Evolutionary conservation across 2,113 vertebrate genomes (phyloP), one percentile per base, ranked within the genome.

Genomic region (Oncorhynchus clarkii): DNA sequence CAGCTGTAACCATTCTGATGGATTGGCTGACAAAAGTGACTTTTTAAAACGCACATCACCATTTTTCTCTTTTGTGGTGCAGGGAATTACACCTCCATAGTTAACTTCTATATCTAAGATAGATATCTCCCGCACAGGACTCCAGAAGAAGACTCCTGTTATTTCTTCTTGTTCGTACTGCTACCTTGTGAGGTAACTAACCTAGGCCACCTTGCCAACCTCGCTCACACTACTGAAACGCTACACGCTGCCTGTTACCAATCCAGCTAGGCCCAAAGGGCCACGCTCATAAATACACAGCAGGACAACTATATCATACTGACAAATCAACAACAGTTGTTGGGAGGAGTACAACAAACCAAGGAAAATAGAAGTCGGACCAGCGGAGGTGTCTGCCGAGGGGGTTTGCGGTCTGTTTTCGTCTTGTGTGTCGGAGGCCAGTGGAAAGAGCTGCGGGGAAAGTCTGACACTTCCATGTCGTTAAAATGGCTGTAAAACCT

Each of bases 271-370:
- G 67, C 26, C 31, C 67, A 8, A 16, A 31, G 67, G 67, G 31
- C 67, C 14, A 7, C 13, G 5, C 4, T 68, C 29, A 31, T 68
- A 68, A 20, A 11, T 14, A 45, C 51, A 31, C 31, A 68, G 67
- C 67, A 68, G 67, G 67, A 68, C 67, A 68, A 45, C 67, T 22
- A 62, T 62, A 39, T 68, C 67, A 68, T 31, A 45, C 67, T 20
- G 29, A 68, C 29, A 68, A 68, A 68, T 34, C 67, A 68, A 68
- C 67, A 68, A 45, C 67, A 68, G 67, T 68, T 68, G 67, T 68
- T 45, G 67, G 67, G 67, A 68, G 67, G 67, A 54, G 14, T 16
- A 68, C 67, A 68, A 68, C 39, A 68, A 68, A 68, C 5, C 13
- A 27, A 29, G 27, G 24, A 26, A 29, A 67, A 67, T 29, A 34